Evolutionary conservation across 2,797 vertebrate species (phyloP), one percentile per base, ranked within the genome.

Genomic region (Eulemur rubriventer): DNA sequence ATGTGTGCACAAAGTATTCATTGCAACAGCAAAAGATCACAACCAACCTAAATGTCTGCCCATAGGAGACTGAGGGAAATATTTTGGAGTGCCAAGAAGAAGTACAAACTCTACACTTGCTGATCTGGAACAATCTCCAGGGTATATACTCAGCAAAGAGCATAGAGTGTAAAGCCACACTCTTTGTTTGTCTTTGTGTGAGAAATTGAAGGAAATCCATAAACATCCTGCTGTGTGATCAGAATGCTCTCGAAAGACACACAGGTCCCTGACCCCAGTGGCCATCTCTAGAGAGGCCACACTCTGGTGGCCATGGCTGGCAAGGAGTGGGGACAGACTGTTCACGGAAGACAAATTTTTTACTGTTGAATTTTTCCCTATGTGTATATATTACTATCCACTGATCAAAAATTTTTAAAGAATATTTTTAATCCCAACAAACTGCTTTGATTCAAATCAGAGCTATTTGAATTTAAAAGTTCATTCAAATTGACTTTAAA

Each of bases 361-460:
- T 30, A 84, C 41, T 80, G 9, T 9, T 84, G 63, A 48, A 52
- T 57, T 73, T 78, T 95, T 79, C 17, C 63, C 41, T 43, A 2
- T 33, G 17, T 43, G 17, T 72, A 26, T 59, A 20, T 63, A 67
- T 69, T 72, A 24, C 41, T 89, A 55, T 24, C 61, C 26, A 38
- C 35, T 1, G 14, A 48, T 65, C 55, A 90, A 59, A 80, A 59
- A 22, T 24, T 30, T 41, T 41, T 72, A 70, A 88, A 88, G 12
- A 76, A 89, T 48, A 73, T 24, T 55, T 92, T 33, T 80, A 92
- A 92, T 79, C 48, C 38, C 75, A 65, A 83, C n/a, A 83, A 95
- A 82, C 11, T 70, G 38, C 75, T 80, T 46, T 80, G 50, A 70
- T 69, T 91, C 65, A 63, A 70, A 72, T 76, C 26, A 87, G 30